Conservation (phyloP, 2,113 vertebrate species). For the Coregonus clupeaformis region DNA sequence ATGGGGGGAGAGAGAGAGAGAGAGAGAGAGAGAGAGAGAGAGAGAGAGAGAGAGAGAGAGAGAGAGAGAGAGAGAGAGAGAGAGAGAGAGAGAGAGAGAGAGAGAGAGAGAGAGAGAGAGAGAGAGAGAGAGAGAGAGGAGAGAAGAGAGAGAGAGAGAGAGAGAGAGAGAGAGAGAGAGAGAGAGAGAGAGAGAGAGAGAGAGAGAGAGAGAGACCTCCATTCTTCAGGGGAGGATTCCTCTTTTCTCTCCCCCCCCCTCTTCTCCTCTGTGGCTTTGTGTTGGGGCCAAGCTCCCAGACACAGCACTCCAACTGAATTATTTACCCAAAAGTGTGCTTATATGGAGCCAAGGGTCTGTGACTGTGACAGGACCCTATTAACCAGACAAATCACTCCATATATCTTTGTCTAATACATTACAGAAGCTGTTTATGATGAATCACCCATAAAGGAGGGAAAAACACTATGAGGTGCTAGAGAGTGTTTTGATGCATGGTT, state of each 20-base stretch:
- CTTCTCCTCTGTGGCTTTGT: neutral
- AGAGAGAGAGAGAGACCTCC: too few species aligned
- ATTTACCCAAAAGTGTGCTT: slow-evolving; percentile 41
- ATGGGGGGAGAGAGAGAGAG: neutral
- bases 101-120: too few species aligned
- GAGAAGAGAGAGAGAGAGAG: too few species aligned
- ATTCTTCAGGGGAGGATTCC: neutral
- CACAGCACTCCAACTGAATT: slow-evolving; percentile 14
- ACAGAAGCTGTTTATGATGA: slow-evolving; percentile 65
- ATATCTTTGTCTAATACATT: slow-evolving; percentile 69
- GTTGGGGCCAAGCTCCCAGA: neutral
- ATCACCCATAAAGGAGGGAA: slow-evolving; percentile 48
- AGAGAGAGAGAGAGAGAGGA: too few species aligned
- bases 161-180: too few species aligned
- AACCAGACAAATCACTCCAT: slow-evolving; percentile 64
- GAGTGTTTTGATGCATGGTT: slow-evolving; percentile 56
- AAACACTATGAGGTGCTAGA: slow-evolving; percentile 19
- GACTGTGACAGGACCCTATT: slow-evolving; percentile 49
- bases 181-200: too few species aligned
- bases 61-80: too few species aligned
- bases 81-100: too few species aligned
- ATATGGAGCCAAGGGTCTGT: slow-evolving; percentile 40
- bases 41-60: neutral
- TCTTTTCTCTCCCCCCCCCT: slow-evolving; percentile 15
- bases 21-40: too few species aligned